These are phyloP conservation scores for Elysia crispata DNA, from an alignment of 2,888 invertebrate species.

Conservation along the genomic window DNA sequence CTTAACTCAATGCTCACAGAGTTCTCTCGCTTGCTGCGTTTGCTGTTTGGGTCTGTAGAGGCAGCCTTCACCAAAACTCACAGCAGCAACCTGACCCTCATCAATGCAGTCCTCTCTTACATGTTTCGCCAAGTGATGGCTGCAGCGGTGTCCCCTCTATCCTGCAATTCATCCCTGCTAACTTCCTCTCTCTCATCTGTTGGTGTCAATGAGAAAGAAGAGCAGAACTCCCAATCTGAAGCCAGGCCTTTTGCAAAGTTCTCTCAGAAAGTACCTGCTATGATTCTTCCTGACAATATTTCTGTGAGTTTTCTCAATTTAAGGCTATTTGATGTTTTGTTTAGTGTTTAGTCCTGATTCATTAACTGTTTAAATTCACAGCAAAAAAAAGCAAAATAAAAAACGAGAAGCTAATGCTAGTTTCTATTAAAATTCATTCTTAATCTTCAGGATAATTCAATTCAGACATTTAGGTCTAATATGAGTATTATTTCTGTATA, in stretches of 20 bases:
- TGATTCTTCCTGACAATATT: slow-evolving; percentile 54
- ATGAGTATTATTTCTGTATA: no score
- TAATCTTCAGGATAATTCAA: no score
- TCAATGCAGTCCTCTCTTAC: slow-evolving; percentile 83
- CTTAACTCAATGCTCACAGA: slow-evolving; percentile 60
- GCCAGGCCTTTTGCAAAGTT: slow-evolving; percentile 40
- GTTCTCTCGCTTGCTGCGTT: slow-evolving; percentile 63
- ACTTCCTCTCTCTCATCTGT: slow-evolving; percentile 48
- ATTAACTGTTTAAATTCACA: no score
- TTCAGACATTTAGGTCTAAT: no score
- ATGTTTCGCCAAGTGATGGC: slow-evolving; percentile 57
- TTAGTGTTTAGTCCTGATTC: no score
- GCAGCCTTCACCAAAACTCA: slow-evolving; percentile 79
- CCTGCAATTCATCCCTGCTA: slow-evolving; percentile 2
- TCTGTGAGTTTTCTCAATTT: slow-evolving; percentile 47
- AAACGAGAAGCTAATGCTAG: no score
- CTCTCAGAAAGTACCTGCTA: slow-evolving; percentile 51
- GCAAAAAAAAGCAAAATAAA: no score
- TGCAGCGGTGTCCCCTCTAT: slow-evolving; percentile 47
- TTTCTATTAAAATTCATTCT: no score
- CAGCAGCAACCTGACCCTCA: slow-evolving; percentile 79
- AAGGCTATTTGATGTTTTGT: no score
- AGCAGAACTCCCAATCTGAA: slow-evolving; percentile 12
- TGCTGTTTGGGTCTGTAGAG: slow-evolving; percentile 67
- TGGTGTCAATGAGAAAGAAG: slow-evolving; percentile 22